These are phyloP conservation scores for Chionis minor DNA, from an alignment of 2,113 vertebrate genomes.

Conservation along the genomic window DNA sequence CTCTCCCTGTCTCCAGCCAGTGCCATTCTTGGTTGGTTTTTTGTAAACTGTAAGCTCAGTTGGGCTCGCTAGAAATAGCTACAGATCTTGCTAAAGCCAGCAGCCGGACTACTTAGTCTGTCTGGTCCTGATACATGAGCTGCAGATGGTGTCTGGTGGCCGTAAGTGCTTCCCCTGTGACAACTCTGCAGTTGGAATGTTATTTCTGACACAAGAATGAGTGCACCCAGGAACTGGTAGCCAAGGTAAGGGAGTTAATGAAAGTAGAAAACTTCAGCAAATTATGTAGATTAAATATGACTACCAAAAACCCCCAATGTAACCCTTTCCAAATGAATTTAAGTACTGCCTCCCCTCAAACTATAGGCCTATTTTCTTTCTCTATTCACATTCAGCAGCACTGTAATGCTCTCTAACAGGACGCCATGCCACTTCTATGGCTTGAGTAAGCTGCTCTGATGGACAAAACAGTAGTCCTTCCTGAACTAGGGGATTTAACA, in stretches of 20 bases:
- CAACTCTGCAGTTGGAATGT: background rate
- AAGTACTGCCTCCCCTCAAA: background rate
- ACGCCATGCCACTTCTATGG: no score
- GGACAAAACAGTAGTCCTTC: background rate
- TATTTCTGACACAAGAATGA: background rate
- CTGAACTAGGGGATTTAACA: background rate
- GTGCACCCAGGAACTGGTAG: background rate
- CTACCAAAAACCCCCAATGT: background rate
- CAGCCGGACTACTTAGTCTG: fast-evolving
- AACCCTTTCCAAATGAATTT: background rate
- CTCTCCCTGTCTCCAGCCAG: background rate
- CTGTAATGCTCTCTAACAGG: background rate
- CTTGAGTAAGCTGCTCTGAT: background rate
- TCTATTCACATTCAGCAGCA: background rate
- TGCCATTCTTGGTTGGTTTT: background rate
- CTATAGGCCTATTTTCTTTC: background rate
- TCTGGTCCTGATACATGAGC: background rate
- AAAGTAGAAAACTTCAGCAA: background rate
- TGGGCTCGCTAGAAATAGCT: background rate
- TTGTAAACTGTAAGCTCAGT: background rate
- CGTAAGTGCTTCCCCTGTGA: background rate
- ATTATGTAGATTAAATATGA: background rate
- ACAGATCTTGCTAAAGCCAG: background rate
- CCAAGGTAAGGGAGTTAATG: background rate
- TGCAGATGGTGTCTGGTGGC: background rate